phyloP scores from a whole-genome alignment of 2,797 vertebrate genomes.

The Gastrophryne carolinensis region DNA sequence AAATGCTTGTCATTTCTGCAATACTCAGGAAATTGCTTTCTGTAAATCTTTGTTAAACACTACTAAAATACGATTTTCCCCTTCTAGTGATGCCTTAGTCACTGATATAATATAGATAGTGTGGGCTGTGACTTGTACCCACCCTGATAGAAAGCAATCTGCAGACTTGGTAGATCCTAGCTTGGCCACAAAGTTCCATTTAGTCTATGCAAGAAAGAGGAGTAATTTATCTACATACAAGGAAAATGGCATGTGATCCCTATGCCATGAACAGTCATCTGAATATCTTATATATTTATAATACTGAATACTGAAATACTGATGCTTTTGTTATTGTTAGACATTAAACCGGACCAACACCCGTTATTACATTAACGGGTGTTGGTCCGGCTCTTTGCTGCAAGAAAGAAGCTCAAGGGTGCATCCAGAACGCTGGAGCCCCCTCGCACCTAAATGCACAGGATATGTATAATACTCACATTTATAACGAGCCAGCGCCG shows the following conservation, averaged over 20 bases:
- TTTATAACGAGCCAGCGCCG: no score
- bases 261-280: slow-evolving; percentile 55
- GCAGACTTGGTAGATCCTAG: slow-evolving; percentile 74
- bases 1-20: slow-evolving; percentile 69
- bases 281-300: no score
- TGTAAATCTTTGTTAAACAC: slow-evolving; percentile 71
- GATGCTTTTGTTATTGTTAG: slow-evolving; percentile 33
- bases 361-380: no score
- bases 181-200: slow-evolving; percentile 68
- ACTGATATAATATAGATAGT: slow-evolving; percentile 72
- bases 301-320: no score
- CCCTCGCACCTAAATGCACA: no score
- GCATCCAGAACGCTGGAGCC: no score
- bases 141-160: slow-evolving; percentile 71
- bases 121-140: slow-evolving; percentile 72
- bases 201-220: slow-evolving; percentile 67
- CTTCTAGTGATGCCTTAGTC: slow-evolving; percentile 69
- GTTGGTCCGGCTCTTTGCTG: no score
- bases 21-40: slow-evolving; percentile 74
- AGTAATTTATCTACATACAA: slow-evolving; percentile 73
- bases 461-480: no score
- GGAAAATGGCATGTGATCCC: slow-evolving; percentile 67
- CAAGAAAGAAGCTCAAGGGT: no score
- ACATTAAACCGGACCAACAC: no score
- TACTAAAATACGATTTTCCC: slow-evolving; percentile 73